phyloP scores from a whole-genome alignment of 2,113 vertebrate genomes.

The Cephalopholis sonnerati region DNA sequence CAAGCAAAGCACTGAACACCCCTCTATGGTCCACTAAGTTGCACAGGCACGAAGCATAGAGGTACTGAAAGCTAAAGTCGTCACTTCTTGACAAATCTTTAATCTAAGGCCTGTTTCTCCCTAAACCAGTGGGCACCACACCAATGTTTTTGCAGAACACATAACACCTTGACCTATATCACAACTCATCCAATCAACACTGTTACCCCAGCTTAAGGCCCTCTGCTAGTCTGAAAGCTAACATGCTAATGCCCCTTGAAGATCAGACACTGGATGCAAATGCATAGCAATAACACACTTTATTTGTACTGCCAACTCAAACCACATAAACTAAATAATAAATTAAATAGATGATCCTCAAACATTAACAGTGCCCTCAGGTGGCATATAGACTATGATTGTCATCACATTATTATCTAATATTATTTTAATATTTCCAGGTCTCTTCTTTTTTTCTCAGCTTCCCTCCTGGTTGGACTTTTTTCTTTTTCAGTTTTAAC shows the following conservation, averaged over 20 bases:
- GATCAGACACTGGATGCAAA: background rate
- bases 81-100: background rate
- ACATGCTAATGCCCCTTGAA: background rate
- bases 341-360: slow-evolving; percentile 27
- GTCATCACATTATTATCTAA: background rate
- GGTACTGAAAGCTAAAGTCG: background rate
- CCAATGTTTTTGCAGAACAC: background rate
- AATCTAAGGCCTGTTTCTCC: background rate
- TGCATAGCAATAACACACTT: slow-evolving; percentile 30
- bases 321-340: too few relatives aligned
- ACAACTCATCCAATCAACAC: background rate
- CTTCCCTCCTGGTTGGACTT: background rate
- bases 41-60: background rate
- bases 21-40: background rate
- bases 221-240: background rate
- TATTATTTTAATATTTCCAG: background rate
- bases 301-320: slow-evolving; percentile 14
- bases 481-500: background rate
- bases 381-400: background rate
- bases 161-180: slow-evolving; percentile 13
- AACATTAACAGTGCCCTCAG: slow-evolving; percentile 25
- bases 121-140: background rate
- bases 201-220: slow-evolving; percentile 3
- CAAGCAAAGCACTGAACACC: background rate
- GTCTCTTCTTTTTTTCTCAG: background rate